Conservation (phyloP, 1,140 invertebrate genomes). For the Zaprionus davidi region DNA sequence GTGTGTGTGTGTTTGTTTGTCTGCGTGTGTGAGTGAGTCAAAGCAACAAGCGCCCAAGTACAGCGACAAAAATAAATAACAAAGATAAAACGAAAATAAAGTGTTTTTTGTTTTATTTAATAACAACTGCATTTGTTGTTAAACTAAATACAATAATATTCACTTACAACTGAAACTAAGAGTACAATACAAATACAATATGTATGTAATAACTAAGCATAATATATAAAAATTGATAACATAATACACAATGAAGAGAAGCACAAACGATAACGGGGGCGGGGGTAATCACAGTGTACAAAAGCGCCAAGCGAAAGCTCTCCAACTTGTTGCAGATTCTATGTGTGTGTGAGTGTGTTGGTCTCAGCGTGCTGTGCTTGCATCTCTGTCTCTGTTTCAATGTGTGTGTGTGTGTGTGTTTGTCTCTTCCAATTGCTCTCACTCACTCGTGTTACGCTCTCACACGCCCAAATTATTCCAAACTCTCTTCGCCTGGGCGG, state of each 20-base stretch:
- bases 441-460: constrained; percentile 40
- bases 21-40: constrained; percentile 30
- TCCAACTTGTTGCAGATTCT: constrained; percentile 56
- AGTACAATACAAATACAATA: constrained; percentile 39
- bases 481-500: constrained; percentile 37
- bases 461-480: constrained; percentile 23
- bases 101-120: constrained; percentile 24
- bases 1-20: constrained; percentile 51
- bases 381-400: constrained; percentile 41
- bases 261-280: constrained; percentile 22
- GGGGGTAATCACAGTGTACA: constrained; percentile 52
- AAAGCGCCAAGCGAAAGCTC: constrained; percentile 53
- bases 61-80: constrained; percentile 43
- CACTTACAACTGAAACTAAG: constrained; percentile 44
- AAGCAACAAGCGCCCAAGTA: constrained; percentile 52
- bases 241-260: constrained; percentile 48
- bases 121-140: constrained; percentile 39
- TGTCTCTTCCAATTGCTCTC: constrained; percentile 49
- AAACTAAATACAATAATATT: constrained; percentile 35
- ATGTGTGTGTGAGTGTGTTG: constrained; percentile 26
- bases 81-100: constrained; percentile 11
- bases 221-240: constrained; percentile 52
- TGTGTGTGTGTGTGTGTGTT: constrained; percentile 24
- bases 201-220: constrained; percentile 54
- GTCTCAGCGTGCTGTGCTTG: constrained; percentile 53